Conservation (phyloP, 30 jellyfish, hydroid and myxozoan genomes). For the Cassiopea andromeda region DNA sequence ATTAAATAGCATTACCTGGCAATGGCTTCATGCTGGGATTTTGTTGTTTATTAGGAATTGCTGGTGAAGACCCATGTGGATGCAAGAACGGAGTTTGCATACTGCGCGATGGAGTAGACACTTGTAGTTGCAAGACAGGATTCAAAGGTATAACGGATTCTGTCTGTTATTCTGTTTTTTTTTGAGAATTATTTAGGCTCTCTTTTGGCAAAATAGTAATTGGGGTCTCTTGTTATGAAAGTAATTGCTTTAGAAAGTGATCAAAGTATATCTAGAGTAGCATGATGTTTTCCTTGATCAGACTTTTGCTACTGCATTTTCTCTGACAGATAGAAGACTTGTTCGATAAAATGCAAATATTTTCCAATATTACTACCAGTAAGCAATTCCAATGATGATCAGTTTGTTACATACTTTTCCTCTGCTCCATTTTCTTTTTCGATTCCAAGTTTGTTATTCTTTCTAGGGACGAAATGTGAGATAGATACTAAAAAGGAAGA, state of each 20-base stretch:
- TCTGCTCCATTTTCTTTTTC: not conserved
- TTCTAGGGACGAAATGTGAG: conserved; percentile 55
- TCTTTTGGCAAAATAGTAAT: no score
- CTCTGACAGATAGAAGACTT: no score
- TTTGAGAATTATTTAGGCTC: no score
- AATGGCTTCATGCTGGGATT: not conserved
- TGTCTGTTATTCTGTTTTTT: not conserved
- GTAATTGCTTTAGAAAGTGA: no score
- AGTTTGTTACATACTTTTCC: not conserved
- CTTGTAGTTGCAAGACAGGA: conserved; percentile 68
- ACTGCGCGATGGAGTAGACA: conserved; percentile 36
- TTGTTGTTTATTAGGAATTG: conserved; percentile 12
- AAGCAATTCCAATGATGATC: not conserved
- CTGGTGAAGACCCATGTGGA: conserved; percentile 81
- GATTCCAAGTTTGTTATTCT: not conserved
- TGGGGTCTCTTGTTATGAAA: no score
- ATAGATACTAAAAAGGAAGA: conserved; percentile 34
- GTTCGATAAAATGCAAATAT: no score
- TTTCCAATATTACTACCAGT: no score
- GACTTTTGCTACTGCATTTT: no score
- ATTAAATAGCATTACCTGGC: not conserved
- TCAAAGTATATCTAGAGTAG: no score
- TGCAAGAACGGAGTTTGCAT: conserved; percentile 81
- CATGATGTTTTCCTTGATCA: no score
- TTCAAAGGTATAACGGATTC: conserved; percentile 30